These are phyloP conservation scores for Eustalomyia histrio DNA, from an alignment of 2,888 invertebrate genomes.

Conservation along the genomic window DNA sequence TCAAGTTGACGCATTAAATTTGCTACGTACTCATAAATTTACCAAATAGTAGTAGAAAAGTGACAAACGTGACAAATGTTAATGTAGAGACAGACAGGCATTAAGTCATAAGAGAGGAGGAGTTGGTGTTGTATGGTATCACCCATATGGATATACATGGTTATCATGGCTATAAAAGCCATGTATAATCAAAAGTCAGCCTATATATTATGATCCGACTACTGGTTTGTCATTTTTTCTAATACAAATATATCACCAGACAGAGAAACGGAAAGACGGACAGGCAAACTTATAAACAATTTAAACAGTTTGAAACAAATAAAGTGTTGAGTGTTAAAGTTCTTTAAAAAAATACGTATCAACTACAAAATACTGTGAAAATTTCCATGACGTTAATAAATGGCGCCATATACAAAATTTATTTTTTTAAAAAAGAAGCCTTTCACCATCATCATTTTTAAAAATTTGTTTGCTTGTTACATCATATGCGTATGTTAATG, in stretches of 20 bases:
- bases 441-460: slow-evolving; percentile 47
- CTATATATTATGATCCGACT: slow-evolving; percentile 43
- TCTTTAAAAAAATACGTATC: slow-evolving; percentile 18
- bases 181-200: slow-evolving; percentile 43
- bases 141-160: background rate
- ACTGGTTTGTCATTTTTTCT: slow-evolving; percentile 5
- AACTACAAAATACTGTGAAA: slow-evolving; percentile 5
- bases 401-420: slow-evolving; percentile 54
- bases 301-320: too few relatives aligned
- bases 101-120: background rate
- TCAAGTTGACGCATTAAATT: slow-evolving; percentile 60
- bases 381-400: slow-evolving; percentile 57
- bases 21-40: slow-evolving; percentile 49
- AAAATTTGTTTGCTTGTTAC: slow-evolving; percentile 18
- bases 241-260: background rate
- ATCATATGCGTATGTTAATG: slow-evolving; percentile 3
- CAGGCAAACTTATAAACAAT: background rate
- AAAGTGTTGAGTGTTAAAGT: slow-evolving; percentile 51
- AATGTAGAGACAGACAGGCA: background rate
- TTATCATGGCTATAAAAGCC: slow-evolving; percentile 31
- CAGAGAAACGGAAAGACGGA: background rate
- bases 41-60: slow-evolving; percentile 49
- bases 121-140: background rate
- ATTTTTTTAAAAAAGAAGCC: slow-evolving; percentile 27
- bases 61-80: slow-evolving; percentile 61